Conservation (phyloP, 2,888 invertebrate genomes). For the Malacosoma neustria region DNA sequence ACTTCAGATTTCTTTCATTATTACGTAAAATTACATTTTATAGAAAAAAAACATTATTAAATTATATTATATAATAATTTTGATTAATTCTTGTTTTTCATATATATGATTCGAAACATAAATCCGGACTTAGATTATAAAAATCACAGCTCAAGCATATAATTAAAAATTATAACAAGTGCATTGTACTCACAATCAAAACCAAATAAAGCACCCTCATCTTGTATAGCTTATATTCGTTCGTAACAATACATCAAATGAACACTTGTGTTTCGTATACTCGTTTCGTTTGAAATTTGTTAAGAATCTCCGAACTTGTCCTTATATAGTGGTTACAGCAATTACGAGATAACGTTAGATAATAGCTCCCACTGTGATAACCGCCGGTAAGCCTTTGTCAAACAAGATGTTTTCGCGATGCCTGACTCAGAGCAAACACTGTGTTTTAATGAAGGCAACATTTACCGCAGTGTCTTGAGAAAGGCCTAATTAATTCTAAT, state of each 20-base stretch:
- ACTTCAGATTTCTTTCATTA: too few relatives aligned
- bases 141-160: too few relatives aligned
- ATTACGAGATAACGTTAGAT: constrained; percentile 67
- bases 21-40: background rate
- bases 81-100: too few relatives aligned
- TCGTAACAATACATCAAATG: constrained; percentile 40
- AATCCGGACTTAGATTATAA: too few relatives aligned
- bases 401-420: constrained; percentile 64
- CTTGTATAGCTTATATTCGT: constrained; percentile 47
- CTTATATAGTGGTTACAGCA: constrained; percentile 56
- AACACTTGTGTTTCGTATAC: constrained; percentile 48
- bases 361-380: constrained; percentile 56
- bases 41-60: constrained; percentile 3
- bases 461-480: constrained; percentile 28
- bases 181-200: constrained; percentile 50
- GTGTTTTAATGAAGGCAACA: constrained; percentile 20
- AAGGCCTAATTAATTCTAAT: constrained; percentile 20
- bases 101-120: too few relatives aligned
- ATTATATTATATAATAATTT: too few relatives aligned
- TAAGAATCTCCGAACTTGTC: constrained; percentile 27
- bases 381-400: constrained; percentile 39
- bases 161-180: too few relatives aligned
- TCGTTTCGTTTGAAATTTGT: constrained; percentile 60
- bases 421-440: constrained; percentile 57
- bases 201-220: constrained; percentile 57